Evolutionary conservation across 1,140 invertebrate genomes (phyloP), one percentile per base, ranked within the genome.

Genomic region (Drosophila pruinosa): DNA sequence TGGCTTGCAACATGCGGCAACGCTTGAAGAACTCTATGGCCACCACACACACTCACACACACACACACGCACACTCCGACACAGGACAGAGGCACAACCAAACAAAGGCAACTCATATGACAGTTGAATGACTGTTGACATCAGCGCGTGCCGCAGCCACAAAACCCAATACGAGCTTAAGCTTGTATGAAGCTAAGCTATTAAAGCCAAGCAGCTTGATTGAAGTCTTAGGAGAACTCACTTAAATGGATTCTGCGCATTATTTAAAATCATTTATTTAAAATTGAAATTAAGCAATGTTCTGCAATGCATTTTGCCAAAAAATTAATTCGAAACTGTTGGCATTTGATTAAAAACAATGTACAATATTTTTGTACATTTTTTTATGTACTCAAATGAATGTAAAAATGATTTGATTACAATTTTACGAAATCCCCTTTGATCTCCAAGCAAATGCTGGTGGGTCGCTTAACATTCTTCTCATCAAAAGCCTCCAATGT

Each of bases 111-210:
- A 39, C 54, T 52, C 76, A 34, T 63, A 81, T 75, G 80, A 62
- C 24, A 73, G 78, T 82, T 73, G 69, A 75, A 54, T 57, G 68
- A 43, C 68, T 64, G 62, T 65, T 64, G 67, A 70, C 67, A 71
- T 56, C 68, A 83, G 77, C 79, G 79, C 78, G 79, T 82, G 78
- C 79, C 78, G 39, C 59, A 58, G 71, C 39, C 79, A 75, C 65
- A 81, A 45, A 48, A 52, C 52, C 43, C 45, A 63, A 36, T 47
- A 14, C 12, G 56, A 34, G 28, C 47, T 70, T 50, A 63, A 54
- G 63, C 52, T 56, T 56, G 43, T 58, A 3, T 21, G 3, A 8
- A 57, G 15, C 22, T 4, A 45, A 61, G 17, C 31, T 15, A 24
- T 12, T 14, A 57, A 22, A 8, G 4, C 6, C 17, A 12, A 17